Conservation (phyloP, 2,797 vertebrate species). For the Vespertilio murinus region DNA sequence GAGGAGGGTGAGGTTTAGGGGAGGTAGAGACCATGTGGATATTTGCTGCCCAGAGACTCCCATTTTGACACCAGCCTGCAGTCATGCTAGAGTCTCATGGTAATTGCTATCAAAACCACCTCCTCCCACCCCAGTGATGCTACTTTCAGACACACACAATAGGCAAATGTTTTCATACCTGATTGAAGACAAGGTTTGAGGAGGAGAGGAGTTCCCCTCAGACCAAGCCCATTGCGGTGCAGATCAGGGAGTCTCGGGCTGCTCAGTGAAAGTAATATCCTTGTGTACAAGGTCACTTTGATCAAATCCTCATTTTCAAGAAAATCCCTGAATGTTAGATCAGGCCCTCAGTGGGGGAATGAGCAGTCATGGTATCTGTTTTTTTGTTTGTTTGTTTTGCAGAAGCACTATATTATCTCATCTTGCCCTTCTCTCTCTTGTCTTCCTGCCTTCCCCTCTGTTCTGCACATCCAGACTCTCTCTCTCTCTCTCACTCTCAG, state of each 20-base stretch:
- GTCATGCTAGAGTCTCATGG: accelerated
- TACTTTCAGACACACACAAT: not conserved
- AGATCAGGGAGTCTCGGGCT: not conserved
- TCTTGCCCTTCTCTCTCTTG: constrained; percentile 47
- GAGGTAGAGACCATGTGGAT: not conserved
- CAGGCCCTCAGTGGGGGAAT: not conserved
- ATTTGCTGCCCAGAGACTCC: not conserved
- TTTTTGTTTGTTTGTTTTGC: not conserved
- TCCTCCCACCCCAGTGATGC: not conserved
- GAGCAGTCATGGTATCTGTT: not conserved
- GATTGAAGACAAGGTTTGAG: constrained; percentile 37
- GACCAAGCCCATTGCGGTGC: accelerated
- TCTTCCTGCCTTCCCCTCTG: constrained; percentile 9
- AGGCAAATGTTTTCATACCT: not conserved
- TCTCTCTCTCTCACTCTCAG: constrained; percentile 14
- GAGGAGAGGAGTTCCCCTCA: not conserved
- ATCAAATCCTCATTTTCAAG: constrained; percentile 64
- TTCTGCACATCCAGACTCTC: not conserved
- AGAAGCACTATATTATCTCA: not conserved
- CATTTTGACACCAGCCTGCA: not conserved
- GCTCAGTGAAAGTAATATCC: not conserved
- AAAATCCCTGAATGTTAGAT: constrained; percentile 31
- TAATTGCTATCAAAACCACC: constrained; percentile 10
- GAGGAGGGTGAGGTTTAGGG: not conserved
- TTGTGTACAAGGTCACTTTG: constrained; percentile 35